Evolutionary conservation across 2,888 invertebrate species (phyloP), one percentile per base, ranked within the genome.

Genomic region (Stenchaetothrips biformis): DNA sequence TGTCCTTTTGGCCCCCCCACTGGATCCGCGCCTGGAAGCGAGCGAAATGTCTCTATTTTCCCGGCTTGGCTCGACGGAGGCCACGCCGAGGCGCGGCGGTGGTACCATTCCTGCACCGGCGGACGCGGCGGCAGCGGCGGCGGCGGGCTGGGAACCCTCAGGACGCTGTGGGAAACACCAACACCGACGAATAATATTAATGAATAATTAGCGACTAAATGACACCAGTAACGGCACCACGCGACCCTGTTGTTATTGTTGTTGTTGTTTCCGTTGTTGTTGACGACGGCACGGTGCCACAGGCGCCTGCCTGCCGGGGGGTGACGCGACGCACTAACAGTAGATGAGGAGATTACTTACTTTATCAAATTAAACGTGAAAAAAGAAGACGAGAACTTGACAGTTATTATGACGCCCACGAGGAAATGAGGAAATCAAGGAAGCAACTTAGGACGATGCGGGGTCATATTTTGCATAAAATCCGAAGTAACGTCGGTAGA

Each of bases 171-270:
- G 67, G 67, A 74, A 74, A 74, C 25, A 25, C 67, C 53, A 53
- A 13, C 53, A 18, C 53, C 53, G 53, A 18, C 18, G 53, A 53
- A 9, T 74, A 21, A 21, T 25, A 74, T 74, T 25, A 74, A 74
- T 74, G 67, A 74, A 74, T 74, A 74, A 74, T 74, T 74, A 74
- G 25, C 21, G 21, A 11, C 67, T 7, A 25, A 74, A 74, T 74
- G 67, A 74, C 67, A 74, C 21, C 67, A 21, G 67, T 21, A 74
- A 25, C 67, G 67, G 67, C 67, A 2, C 8, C 11, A 25, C 67
- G 21, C 67, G 67, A 9, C 16, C 53, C 13, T 53, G 37, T 37
- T 37, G 37, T 4, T 37, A 4, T 37, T 37, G 37, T 37, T 37
- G 37, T 37, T 37, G 37, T 37, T 37, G 37, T 37, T 37, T 1